These are phyloP conservation scores for Taxidea taxus DNA, from an alignment of 2,113 vertebrate species.

Conservation along the genomic window DNA sequence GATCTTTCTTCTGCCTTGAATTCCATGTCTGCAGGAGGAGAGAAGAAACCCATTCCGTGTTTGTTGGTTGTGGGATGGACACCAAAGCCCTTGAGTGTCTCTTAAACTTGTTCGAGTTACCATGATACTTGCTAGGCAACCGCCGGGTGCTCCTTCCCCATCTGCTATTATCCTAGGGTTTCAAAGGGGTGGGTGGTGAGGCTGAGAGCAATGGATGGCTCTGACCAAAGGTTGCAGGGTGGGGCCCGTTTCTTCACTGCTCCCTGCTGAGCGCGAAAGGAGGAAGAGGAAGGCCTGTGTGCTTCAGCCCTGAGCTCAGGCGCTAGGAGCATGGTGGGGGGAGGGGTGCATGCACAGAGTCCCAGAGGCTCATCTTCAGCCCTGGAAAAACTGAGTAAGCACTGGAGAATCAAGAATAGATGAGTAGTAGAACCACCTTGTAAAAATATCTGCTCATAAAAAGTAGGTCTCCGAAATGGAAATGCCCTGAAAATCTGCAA, in stretches of 20 bases:
- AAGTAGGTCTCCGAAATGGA: slow-evolving; percentile 30
- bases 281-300: neutral
- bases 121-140: neutral
- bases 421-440: slow-evolving; percentile 8
- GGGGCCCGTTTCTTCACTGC: neutral
- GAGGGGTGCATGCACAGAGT: neutral
- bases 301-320: neutral
- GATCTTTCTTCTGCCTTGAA: neutral
- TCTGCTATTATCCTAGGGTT: neutral
- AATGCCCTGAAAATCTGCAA: neutral
- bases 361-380: neutral
- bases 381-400: neutral
- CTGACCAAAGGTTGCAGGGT: slow-evolving; percentile 54
- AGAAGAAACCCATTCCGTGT: neutral
- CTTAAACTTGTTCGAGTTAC: neutral
- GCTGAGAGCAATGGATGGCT: neutral
- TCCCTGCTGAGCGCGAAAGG: neutral
- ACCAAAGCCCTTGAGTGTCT: neutral
- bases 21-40: neutral
- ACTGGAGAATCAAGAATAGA: neutral
- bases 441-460: slow-evolving; percentile 26
- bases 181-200: neutral
- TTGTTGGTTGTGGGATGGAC: neutral
- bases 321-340: neutral
- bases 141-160: neutral